Evolutionary conservation across 2,113 vertebrate genomes (phyloP), one percentile per base, ranked within the genome.

Genomic region (Enhydra lutris): DNA sequence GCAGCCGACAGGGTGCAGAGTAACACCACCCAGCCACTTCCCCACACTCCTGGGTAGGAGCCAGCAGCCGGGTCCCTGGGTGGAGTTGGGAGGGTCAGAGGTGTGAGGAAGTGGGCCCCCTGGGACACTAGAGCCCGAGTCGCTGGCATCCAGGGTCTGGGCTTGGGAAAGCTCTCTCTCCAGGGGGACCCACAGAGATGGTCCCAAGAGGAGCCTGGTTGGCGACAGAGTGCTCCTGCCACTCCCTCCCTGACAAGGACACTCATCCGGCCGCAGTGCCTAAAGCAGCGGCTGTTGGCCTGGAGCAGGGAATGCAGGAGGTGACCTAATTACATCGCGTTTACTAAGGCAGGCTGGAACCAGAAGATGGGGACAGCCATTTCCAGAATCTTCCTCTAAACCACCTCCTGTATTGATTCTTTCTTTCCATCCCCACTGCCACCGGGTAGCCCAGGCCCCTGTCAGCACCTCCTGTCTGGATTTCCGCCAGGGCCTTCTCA

Each of bases 301-400:
- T 15, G 34, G 47, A 65, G 89, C 4, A 9, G 74, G 50, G 69
- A 88, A 78, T 36, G 87, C 63, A 71, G 84, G 92, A 94, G 80
- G 88, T 97, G 96, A 97, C 98, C 97, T 71, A 91, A 29, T 96
- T 96, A 80, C 84, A 73, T 81, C 7, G 7, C 90, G 73, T 96
- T 97, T 90, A 85, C 78, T 55, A 69, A 97, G 90, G 50, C 11
- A 57, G 76, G 67, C 95, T 94, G 92, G 97, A 86, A 8, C 79
- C 94, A 36, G 50, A 88, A 50, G 94, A 94, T 69, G 47, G 82
- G 73, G 82, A 96, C n/a, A 45, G 45, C 55, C 4, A 1, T 92
- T 98, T 95, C 93, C 87, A 91, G 94, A 96, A 89, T 81, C 94
- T 92, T 96, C 92, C 85, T 90, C 87, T 61, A 39, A 59, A n/a